Evolutionary conservation across 2,888 invertebrate species (phyloP).

Genomic region (Phortica magna): DNA sequence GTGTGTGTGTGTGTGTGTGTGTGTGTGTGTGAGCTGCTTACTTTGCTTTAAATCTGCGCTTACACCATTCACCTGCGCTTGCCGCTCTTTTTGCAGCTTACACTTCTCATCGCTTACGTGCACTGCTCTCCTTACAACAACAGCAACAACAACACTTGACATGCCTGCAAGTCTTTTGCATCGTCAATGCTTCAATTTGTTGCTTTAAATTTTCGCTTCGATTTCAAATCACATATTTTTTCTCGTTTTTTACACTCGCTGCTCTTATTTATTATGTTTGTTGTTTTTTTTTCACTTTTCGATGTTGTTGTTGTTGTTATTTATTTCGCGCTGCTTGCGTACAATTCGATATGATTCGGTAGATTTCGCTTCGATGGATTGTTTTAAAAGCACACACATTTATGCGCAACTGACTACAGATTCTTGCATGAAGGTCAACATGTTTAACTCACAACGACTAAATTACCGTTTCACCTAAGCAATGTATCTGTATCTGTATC

Average conservation of each 20-base stretch:
- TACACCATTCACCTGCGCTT: too few relatives aligned
- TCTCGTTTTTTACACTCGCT: background rate
- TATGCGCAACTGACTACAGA: conserved; percentile 17
- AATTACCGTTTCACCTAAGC: background rate
- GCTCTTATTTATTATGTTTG: conserved; percentile 3
- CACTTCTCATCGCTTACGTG: too few relatives aligned
- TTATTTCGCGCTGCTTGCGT: background rate
- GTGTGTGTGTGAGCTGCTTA: too few relatives aligned
- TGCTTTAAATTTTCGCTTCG: conserved; percentile 5
- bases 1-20: too few relatives aligned
- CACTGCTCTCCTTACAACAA: background rate
- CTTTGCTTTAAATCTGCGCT: too few relatives aligned
- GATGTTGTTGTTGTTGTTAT: background rate
- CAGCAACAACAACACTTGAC: background rate
- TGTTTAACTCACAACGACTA: conserved; percentile 22
- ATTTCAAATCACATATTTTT: conserved; percentile 20
- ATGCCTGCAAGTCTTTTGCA: background rate
- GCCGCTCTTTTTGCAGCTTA: too few relatives aligned
- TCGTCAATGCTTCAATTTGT: conserved; percentile 14
- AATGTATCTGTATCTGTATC: background rate
- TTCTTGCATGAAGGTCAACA: conserved; percentile 31
- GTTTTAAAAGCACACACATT: conserved; percentile 10
- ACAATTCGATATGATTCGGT: background rate
- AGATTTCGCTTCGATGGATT: conserved; percentile 18
- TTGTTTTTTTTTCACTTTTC: background rate